These are phyloP conservation scores for Dicaeum eximium DNA, from an alignment of 2,113 vertebrate genomes.

Conservation along the genomic window DNA sequence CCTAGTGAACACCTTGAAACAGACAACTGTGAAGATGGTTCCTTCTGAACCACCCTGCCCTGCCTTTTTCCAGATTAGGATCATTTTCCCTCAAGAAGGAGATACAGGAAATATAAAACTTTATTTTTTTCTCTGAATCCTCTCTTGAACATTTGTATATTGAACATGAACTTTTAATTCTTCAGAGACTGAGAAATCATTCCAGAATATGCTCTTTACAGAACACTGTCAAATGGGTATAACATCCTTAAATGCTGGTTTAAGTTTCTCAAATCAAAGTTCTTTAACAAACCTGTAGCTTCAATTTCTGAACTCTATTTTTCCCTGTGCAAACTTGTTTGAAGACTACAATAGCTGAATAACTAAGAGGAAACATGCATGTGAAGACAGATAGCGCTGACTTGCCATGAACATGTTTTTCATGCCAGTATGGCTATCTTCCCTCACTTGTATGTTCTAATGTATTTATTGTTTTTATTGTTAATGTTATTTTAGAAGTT, in stretches of 20 bases:
- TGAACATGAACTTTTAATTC: neutral
- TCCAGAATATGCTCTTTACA: neutral
- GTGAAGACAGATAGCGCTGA: neutral
- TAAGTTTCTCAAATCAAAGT: neutral
- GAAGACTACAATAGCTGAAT: neutral
- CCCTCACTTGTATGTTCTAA: neutral
- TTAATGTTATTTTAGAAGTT: neutral
- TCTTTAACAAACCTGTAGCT: neutral
- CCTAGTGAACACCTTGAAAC: neutral
- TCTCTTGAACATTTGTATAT: neutral
- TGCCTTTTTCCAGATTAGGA: neutral
- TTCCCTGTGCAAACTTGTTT: neutral
- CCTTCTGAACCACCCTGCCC: neutral
- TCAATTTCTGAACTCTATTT: neutral
- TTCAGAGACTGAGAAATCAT: neutral
- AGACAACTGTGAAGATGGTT: neutral
- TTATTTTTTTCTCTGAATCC: neutral
- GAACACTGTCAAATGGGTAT: neutral
- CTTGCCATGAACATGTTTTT: neutral
- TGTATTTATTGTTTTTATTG: neutral
- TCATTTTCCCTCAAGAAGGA: neutral
- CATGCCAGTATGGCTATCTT: neutral
- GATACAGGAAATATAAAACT: neutral
- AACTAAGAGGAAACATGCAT: neutral
- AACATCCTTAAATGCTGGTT: neutral